phyloP scores from a whole-genome alignment of 2,113 vertebrate genomes.

The Neomonachus schauinslandi region DNA sequence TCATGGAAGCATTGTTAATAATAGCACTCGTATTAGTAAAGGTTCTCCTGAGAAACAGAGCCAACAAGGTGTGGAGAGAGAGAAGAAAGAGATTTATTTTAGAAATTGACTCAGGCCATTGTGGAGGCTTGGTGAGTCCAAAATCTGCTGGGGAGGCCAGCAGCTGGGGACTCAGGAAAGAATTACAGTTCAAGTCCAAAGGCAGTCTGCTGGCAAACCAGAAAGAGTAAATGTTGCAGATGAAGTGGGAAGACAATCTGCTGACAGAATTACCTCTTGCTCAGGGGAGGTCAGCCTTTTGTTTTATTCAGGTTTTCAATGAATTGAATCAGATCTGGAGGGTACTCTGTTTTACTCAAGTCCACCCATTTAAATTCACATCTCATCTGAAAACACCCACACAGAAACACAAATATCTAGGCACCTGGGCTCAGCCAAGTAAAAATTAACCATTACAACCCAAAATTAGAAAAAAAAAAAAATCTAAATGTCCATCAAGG shows the following conservation, averaged over 20 bases:
- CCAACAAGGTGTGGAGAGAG: neutral
- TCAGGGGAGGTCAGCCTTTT: neutral
- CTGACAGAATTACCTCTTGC: neutral
- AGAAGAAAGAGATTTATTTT: neutral
- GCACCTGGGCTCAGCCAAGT: neutral
- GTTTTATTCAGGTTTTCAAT: neutral
- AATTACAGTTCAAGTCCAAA: neutral
- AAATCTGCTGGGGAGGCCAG: neutral
- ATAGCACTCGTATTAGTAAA: neutral
- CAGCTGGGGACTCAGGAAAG: neutral
- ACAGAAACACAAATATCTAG: slow-evolving; percentile 11
- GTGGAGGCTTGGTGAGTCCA: neutral
- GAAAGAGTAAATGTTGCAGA: neutral
- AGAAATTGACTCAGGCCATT: neutral
- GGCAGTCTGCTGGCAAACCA: neutral
- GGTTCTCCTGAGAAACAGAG: neutral
- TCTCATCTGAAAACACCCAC: neutral
- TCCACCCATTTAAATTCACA: slow-evolving; percentile 8
- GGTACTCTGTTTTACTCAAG: slow-evolving; percentile 10
- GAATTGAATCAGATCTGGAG: neutral
- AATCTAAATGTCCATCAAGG: neutral
- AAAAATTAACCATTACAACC: neutral
- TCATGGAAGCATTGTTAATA: neutral
- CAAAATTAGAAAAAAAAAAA: neutral
- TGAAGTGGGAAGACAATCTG: neutral